Evolutionary conservation across 2,797 vertebrate species (phyloP).

Genomic region (Acanthurus tractus): DNA sequence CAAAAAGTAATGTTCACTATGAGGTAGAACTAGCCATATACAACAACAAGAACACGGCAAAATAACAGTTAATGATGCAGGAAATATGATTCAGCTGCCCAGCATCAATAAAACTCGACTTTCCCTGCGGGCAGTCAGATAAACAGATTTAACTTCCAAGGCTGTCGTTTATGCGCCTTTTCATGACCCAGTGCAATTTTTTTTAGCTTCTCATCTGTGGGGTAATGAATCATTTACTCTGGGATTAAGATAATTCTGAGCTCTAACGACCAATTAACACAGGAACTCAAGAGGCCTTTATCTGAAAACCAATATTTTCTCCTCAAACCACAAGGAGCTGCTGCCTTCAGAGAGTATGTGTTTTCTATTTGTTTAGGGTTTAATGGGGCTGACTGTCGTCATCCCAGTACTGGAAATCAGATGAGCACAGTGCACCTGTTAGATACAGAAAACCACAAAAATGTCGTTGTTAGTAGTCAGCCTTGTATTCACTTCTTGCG

Average conservation of each 20-base stretch:
- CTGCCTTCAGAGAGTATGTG: conserved; percentile 33
- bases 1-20: conserved; percentile 18
- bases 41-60: conserved; percentile 37
- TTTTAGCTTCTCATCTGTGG: conserved; percentile 67
- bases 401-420: conserved; percentile 26
- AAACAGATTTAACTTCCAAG: conserved; percentile 69
- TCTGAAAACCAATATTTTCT: conserved; percentile 65
- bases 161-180: conserved; percentile 66
- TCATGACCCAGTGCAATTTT: conserved; percentile 54
- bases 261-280: conserved; percentile 76
- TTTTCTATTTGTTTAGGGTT: conserved; percentile 66
- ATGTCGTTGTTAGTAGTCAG: neutral
- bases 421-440: conserved; percentile 33
- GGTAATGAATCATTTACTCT: conserved; percentile 74
- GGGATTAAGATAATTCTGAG: conserved; percentile 74
- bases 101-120: conserved; percentile 50
- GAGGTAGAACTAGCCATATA: conserved; percentile 15
- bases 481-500: conserved; percentile 6
- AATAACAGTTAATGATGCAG: conserved; percentile 69
- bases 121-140: conserved; percentile 54
- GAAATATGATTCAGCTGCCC: conserved; percentile 67
- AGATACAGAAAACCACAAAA: conserved; percentile 5
- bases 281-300: conserved; percentile 66
- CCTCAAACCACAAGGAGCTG: conserved; percentile 55
- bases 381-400: conserved; percentile 45